Base-by-base conservation (phyloP, 2,888 invertebrate species). In the Lasioglossum figueresi region DNA sequence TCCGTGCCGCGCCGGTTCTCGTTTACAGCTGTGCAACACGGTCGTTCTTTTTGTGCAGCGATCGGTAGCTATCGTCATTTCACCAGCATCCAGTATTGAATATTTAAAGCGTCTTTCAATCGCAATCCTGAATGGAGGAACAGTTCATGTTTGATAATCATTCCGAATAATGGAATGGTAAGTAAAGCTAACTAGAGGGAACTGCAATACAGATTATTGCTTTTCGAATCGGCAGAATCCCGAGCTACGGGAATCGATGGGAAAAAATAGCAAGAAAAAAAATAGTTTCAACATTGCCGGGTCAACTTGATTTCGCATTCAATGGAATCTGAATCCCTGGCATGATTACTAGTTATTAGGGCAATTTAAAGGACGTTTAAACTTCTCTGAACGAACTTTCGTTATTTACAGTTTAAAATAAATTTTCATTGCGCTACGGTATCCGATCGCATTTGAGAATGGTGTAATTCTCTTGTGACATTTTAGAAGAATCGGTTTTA, bases 71-170 rank as follows among this genome's bases (percentile, higher is more conserved):
- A 68, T 68, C 68, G 4, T 68, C 37, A 4, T 34, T 68, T 23
- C 37, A 66, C 3, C 37, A 10, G 2, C 19, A 14, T 23, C 68
- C 12, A 40, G 4, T 23, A 14, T 1, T 40, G 70, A 70, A 70
- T 40, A 70, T 70, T 70, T 40, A 70, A 40, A 19, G n/a, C 40
- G 40, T 70, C 70, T 40, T 40, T n/a, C 70, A 70, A 70, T 70
- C 68, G 8, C 0, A 2, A 23, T 40, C 5, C 40, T 40, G 40
- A n/a, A 40, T 5, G 12, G 68, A 40, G 14, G 14, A 70, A 70
- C 70, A 40, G 23, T 70, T 37, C n/a, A 23, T 12, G 70, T 37
- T 37, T 12, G n/a, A 40, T 70, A n/a, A 14, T 70, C 27, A 52
- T 40, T 74, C 23, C 27, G 74, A 56, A 56, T 56, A 74, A 74